These are phyloP conservation scores for Vespertilio murinus DNA, from an alignment of 2,797 vertebrate species.

Conservation along the genomic window DNA sequence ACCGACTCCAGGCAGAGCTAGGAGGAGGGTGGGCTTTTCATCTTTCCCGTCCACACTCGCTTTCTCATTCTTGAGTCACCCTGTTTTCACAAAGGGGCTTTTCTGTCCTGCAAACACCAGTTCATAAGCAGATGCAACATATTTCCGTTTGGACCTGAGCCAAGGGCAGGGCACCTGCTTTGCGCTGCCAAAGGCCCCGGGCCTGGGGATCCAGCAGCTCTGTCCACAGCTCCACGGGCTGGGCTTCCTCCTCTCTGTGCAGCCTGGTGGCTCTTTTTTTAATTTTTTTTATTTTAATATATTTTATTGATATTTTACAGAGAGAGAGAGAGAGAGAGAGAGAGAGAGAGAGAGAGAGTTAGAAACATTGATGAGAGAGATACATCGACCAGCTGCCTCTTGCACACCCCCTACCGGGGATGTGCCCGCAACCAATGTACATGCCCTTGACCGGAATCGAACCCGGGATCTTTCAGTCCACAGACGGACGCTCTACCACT, in stretches of 20 bases:
- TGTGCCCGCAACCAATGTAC: no score
- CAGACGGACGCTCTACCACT: no score
- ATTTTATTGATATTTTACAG: no score
- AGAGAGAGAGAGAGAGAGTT: no score
- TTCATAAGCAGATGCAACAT: conserved; percentile 18
- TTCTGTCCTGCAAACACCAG: not conserved
- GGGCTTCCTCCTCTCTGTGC: not conserved
- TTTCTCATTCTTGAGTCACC: not conserved
- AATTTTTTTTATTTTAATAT: no score
- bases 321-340: no score
- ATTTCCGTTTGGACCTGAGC: not conserved
- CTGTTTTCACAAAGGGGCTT: conserved; percentile 5
- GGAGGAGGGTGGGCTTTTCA: not conserved
- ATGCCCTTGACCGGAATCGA: no score
- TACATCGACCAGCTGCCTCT: no score
- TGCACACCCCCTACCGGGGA: no score
- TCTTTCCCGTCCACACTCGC: not conserved
- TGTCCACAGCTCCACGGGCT: not conserved
- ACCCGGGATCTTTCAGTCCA: no score
- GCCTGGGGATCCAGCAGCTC: not conserved
- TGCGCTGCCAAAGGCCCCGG: not conserved
- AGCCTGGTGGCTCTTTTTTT: not conserved
- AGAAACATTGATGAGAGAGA: no score
- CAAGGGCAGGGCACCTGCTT: not conserved
- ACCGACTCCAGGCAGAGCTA: not conserved